A percentile compares a stretch with the other conserved stretches of the same genome.
These are phyloP conservation scores for Tympanuchus pallidicinctus DNA, from an alignment of 2,113 vertebrate species.

Conservation along the genomic window DNA sequence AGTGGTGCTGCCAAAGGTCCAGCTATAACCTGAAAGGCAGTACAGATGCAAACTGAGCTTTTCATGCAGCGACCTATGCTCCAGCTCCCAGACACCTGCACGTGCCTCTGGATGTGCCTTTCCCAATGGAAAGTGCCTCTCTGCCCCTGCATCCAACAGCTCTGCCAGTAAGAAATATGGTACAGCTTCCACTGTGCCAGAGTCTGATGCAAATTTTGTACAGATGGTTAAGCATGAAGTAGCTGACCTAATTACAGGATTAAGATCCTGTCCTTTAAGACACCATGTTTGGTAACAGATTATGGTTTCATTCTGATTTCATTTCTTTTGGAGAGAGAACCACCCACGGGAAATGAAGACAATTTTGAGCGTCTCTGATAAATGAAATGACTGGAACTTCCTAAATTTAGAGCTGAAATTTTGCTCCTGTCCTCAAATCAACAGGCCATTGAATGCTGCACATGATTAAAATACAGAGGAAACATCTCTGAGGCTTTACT, in stretches of 20 bases:
- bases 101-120: not conserved
- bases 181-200: accelerated
- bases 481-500: not conserved
- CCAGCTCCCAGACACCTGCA: not conserved
- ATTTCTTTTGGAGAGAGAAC: not conserved
- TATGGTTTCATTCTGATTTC: not conserved
- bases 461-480: not conserved
- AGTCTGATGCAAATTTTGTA: not conserved
- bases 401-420: not conserved
- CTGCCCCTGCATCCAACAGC: not conserved
- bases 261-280: not conserved
- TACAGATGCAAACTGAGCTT: not conserved
- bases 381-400: not conserved
- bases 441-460: not conserved
- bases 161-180: accelerated
- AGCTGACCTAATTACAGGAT: not conserved
- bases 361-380: not conserved
- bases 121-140: not conserved
- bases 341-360: not conserved
- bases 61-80: not conserved
- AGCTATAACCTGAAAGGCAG: not conserved
- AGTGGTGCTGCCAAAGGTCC: not conserved
- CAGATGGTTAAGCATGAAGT: not conserved
- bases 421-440: not conserved
- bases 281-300: not conserved